Base-by-base conservation (phyloP, 2,113 vertebrate species). In the Erinaceus europaeus region DNA sequence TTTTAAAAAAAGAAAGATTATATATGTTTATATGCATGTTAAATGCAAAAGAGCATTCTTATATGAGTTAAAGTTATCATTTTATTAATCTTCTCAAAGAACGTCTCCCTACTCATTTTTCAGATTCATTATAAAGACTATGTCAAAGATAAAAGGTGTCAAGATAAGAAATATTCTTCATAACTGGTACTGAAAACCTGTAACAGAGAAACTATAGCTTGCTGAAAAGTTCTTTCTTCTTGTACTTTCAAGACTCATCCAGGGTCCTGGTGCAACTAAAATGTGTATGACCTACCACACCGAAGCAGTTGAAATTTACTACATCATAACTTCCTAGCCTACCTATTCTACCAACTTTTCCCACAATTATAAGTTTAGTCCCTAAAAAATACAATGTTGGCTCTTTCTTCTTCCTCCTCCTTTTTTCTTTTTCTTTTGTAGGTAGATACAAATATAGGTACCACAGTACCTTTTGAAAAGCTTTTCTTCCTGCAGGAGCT, bases 71-170 rank as follows among this genome's bases (percentile, higher is more conserved):
- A 78, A 38, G 50, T 25, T 50, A 62, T 67, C 44, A 12, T 62
- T 84, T 85, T 84, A 80, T 86, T 80, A 91, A 83, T 86, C 46
- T 90, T 21, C 40, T 92, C 36, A 74, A 86, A 86, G 76, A 89
- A 91, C 18, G 21, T 73, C 14, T 89, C 48, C 64, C 32, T 80
- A 34, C 29, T 7, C 27, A 61, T 71, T 68, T 90, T 65, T 42
- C 21, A 85, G 59, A 90, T 68, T 42, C 50, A 69, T 59, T 86
- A 90, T 78, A 69, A 84, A 90, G 68, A 68, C 36, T 64, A n/a
- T n/a, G 17, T 76, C 83, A 85, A 83, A 87, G 78, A 95, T 79
- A 86, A 92, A 86, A 86, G 40, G 32, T 76, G 72, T 86, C 65
- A 62, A 84, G 76, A 81, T 78, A 91, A 93, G 83, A 88, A 87